These are phyloP conservation scores for Eupeodes corollae DNA, from an alignment of 1,140 invertebrate genomes.

Conservation along the genomic window DNA sequence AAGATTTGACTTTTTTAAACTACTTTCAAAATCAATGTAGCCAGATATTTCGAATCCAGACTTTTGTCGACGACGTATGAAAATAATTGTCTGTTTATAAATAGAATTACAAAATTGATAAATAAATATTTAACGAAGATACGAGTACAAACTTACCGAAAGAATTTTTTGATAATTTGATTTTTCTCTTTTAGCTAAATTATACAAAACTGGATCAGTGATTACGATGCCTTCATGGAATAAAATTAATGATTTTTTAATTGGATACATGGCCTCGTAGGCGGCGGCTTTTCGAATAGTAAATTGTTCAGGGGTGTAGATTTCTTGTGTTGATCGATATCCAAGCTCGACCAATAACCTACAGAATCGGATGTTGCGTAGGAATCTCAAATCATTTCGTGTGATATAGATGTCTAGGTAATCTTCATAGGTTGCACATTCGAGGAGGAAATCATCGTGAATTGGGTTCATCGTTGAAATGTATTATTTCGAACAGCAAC, in stretches of 20 bases:
- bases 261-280: conserved; percentile 17
- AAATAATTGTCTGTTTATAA: conserved; percentile 25
- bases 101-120: not conserved
- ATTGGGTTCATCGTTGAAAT: too few species aligned
- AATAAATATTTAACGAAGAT: not conserved
- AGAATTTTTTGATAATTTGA: conserved; percentile 21
- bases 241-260: conserved; percentile 2
- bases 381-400: conserved; percentile 14
- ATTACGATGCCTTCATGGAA: not conserved
- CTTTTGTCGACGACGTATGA: conserved; percentile 10
- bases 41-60: conserved; percentile 25
- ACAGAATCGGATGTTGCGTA: conserved; percentile 6
- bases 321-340: conserved; percentile 20
- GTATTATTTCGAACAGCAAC: too few species aligned
- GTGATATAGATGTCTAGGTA: conserved; percentile 24
- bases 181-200: conserved; percentile 18
- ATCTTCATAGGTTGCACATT: conserved; percentile 16
- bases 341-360: conserved; percentile 19
- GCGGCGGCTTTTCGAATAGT: conserved; percentile 12
- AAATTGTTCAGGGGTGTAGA: conserved; percentile 18
- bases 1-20: conserved; percentile 13
- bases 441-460: conserved; percentile 8
- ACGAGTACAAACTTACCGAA: conserved; percentile 14
- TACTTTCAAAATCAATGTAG: conserved; percentile 27
- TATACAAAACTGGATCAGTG: conserved; percentile 9